Evolutionary conservation across 2,888 invertebrate species (phyloP), one percentile per base, ranked within the genome.

Genomic region (Himalopsyche japonica): DNA sequence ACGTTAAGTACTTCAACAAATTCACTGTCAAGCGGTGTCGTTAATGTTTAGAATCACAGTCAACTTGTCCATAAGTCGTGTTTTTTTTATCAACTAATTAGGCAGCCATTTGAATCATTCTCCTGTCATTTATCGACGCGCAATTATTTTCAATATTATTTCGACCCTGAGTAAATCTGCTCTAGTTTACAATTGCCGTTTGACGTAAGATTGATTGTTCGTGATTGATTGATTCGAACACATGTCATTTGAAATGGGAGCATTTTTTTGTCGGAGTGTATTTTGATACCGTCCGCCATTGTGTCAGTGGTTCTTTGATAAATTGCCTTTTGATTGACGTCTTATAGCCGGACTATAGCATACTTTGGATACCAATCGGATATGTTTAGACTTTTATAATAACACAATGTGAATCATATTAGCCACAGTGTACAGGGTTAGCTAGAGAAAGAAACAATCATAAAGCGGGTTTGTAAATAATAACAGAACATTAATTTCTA

Each of bases 301-400:
- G 57, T 57, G 57, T 57, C 57, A 57, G 20, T 57, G 57, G 20
- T 57, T n/a, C 57, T 57, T 43, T 57, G 84, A 81, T 81, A 80
- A 80, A 84, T 84, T 81, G 84, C 80, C 64, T 84, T 77, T 81
- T 81, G 81, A 84, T 84, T 84, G 80, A 84, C 81, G 77, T 49
- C 57, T 81, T 84, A 77, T 84, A n/a, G 57, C 57, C 32, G 32
- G 76, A 10, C 76, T 27, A 2, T 76, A 20, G 76, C 30, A 32
- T 30, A 76, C 27, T 76, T 76, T 30, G 30, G 20, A 32, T 76
- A 76, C 30, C 20, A 32, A 24, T 27, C 70, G 70, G 24, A 70
- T 70, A 70, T 70, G 24, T 70, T 70, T 70, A 30, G 2, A 30
- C 70, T 70, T 70, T 70, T 27, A 30, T 20, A 27, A 30, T 64